These are phyloP conservation scores for Bubo blakistoni DNA, from an alignment of 2,113 vertebrate genomes.

Conservation along the genomic window DNA sequence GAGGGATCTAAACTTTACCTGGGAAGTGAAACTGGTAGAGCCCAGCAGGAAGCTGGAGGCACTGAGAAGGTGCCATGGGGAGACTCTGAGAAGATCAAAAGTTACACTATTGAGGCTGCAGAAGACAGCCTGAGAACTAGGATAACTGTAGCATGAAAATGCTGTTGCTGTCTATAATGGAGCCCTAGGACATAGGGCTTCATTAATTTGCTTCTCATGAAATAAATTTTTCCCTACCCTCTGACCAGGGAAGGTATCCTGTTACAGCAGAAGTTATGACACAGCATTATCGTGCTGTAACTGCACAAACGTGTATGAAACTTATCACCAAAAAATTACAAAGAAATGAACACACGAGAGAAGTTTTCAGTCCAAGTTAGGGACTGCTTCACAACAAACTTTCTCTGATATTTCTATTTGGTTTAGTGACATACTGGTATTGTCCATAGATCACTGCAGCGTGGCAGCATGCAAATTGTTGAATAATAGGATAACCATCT, in stretches of 20 bases:
- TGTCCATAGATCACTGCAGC: background rate
- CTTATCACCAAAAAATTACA: background rate
- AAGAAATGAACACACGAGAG: background rate
- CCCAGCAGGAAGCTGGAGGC: background rate
- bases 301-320: background rate
- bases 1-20: background rate
- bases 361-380: background rate
- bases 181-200: background rate
- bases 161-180: background rate
- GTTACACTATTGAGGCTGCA: background rate
- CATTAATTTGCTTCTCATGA: background rate
- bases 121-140: background rate
- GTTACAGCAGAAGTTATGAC: background rate
- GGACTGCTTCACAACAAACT: background rate
- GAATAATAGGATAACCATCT: conserved; percentile 22
- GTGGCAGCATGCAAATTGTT: conserved; percentile 2
- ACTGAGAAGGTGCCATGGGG: background rate
- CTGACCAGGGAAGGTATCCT: background rate
- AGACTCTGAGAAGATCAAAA: background rate
- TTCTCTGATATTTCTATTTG: background rate
- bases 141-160: background rate
- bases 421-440: background rate
- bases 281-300: background rate
- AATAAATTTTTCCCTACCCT: background rate
- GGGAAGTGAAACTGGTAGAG: background rate